Evolutionary conservation across 2,797 vertebrate species (phyloP).

Genomic region (Mallotus villosus): DNA sequence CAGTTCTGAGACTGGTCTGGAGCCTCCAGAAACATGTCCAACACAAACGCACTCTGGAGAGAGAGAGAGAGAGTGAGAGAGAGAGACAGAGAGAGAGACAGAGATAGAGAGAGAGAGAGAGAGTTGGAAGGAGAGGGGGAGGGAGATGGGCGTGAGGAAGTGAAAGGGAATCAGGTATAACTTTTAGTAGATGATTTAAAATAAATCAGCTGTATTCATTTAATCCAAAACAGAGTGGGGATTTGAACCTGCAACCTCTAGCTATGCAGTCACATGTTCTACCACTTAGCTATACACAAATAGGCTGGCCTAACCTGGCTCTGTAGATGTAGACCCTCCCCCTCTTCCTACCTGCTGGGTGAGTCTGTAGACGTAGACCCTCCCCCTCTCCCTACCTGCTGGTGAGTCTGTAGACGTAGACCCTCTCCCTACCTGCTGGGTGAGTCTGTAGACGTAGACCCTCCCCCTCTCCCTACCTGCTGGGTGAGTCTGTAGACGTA

Average conservation of each 20-base stretch:
- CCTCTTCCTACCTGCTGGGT: conserved; percentile 53
- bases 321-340: not conserved
- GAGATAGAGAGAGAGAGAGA: not conserved
- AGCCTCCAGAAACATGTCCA: conserved; percentile 75
- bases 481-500: conserved; percentile 74
- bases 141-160: no score
- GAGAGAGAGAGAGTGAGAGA: not conserved
- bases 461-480: conserved; percentile 83
- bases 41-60: conserved; percentile 72
- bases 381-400: conserved; percentile 87
- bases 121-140: no score
- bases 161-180: no score
- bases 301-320: no score
- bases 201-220: no score
- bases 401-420: no score
- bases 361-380: conserved; percentile 79
- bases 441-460: conserved; percentile 79
- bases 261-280: no score
- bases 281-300: no score
- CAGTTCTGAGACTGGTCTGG: conserved; percentile 82
- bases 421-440: conserved; percentile 51
- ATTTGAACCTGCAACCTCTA: no score
- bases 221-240: no score
- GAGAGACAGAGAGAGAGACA: not conserved
- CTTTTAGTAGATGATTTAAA: no score